Conservation (phyloP, 2,797 vertebrate species). For the Malacoctenus gilli region DNA sequence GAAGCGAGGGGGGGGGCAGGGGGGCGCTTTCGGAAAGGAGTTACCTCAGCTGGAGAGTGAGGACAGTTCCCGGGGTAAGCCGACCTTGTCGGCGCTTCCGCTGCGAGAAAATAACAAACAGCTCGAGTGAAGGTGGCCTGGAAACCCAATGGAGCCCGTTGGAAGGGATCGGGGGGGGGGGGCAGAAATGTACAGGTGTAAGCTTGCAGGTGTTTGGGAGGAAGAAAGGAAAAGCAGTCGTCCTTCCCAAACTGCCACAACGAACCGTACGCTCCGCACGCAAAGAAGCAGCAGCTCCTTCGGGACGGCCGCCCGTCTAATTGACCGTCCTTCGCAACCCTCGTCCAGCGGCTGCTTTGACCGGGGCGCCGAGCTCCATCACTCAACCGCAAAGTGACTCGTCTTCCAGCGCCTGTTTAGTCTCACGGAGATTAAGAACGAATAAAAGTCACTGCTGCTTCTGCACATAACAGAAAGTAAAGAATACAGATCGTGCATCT, state of each 20-base stretch:
- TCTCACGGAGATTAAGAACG: constrained; percentile 28
- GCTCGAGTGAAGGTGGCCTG: constrained; percentile 41
- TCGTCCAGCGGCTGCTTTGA: constrained; percentile 21
- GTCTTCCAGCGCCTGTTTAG: constrained; percentile 16
- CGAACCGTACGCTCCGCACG: too few relatives aligned
- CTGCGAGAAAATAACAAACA: constrained; percentile 64
- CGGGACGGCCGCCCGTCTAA: constrained; percentile 1
- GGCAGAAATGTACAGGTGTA: constrained; percentile 13
- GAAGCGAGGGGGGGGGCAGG: too few relatives aligned
- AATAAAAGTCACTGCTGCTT: too few relatives aligned
- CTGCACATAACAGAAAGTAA: constrained; percentile 27
- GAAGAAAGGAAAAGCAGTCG: constrained; percentile 2
- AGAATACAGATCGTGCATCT: constrained; percentile 4
- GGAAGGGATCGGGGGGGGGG: too few relatives aligned
- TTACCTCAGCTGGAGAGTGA: constrained; percentile 46
- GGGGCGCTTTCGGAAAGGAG: constrained; percentile 49
- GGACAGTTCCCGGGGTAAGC: constrained; percentile 41
- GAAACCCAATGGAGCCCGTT: constrained; percentile 38
- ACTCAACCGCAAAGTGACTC: constrained; percentile 9
- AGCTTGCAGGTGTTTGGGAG: constrained; percentile 42
- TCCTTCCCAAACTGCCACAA: constrained; percentile 15
- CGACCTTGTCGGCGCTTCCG: constrained; percentile 49
- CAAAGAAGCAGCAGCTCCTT: constrained; percentile 14
- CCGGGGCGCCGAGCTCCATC: constrained; percentile 19
- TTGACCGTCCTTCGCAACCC: not conserved